These are phyloP conservation scores for Mayetiola destructor DNA, from an alignment of 2,888 invertebrate genomes.

Conservation along the genomic window DNA sequence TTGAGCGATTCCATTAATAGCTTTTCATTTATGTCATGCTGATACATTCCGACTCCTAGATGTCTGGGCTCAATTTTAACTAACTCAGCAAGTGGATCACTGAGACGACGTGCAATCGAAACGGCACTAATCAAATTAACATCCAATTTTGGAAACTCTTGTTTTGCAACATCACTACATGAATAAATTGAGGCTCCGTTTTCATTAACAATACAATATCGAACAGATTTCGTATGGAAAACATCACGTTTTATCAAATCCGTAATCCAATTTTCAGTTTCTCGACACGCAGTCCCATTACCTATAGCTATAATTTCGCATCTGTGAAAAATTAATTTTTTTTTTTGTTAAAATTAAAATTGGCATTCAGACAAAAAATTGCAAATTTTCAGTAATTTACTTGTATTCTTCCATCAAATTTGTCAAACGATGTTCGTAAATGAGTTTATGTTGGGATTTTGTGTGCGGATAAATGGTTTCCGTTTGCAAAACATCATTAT, in stretches of 20 bases:
- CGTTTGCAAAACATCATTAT: constrained; percentile 53
- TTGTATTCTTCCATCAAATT: constrained; percentile 40
- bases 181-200: constrained; percentile 89
- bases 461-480: constrained; percentile 52
- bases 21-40: constrained; percentile 76
- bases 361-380: background rate
- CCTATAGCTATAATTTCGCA: constrained; percentile 76
- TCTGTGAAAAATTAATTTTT: constrained; percentile 35
- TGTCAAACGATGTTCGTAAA: constrained; percentile 23
- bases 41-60: constrained; percentile 90
- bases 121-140: constrained; percentile 68
- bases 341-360: background rate
- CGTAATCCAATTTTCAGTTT: constrained; percentile 65
- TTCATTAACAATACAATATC: constrained; percentile 75
- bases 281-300: constrained; percentile 79
- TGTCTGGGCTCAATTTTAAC: constrained; percentile 89
- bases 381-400: constrained; percentile 30
- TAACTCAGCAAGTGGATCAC: constrained; percentile 81
- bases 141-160: constrained; percentile 74
- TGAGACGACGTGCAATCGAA: constrained; percentile 72
- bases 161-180: constrained; percentile 65
- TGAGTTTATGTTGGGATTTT: constrained; percentile 28
- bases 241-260: constrained; percentile 40
- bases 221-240: constrained; percentile 41
- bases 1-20: constrained; percentile 57